Conservation (phyloP, 2,888 invertebrate species). For the Drosophila meridionalis region DNA sequence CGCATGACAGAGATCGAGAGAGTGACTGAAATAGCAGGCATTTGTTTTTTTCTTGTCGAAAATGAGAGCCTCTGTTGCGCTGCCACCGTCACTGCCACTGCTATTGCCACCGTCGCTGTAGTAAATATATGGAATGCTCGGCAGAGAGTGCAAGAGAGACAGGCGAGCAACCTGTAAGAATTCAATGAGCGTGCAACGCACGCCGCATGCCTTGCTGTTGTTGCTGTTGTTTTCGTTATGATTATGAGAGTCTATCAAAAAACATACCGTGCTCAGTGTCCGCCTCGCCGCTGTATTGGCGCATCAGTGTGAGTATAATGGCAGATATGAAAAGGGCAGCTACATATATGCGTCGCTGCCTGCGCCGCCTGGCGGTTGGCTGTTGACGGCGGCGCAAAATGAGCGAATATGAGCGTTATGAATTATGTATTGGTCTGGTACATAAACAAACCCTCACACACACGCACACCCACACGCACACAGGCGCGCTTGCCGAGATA, state of each 20-base stretch:
- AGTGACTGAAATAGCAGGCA: conserved; percentile 59
- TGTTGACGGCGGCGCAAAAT: conserved; percentile 61
- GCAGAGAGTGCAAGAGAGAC: conserved; percentile 28
- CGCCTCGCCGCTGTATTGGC: conserved; percentile 41
- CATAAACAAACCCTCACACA: conserved; percentile 65
- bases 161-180: conserved; percentile 73
- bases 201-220: conserved; percentile 32
- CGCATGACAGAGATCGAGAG: conserved; percentile 33
- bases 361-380: conserved; percentile 51
- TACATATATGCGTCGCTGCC: conserved; percentile 49
- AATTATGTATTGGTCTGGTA: conserved; percentile 79
- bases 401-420: conserved; percentile 83
- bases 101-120: background rate
- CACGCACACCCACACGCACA: conserved; percentile 10
- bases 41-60: conserved; percentile 33
- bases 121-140: conserved; percentile 16
- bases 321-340: conserved; percentile 81
- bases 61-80: conserved; percentile 48
- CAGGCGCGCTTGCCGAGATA: conserved; percentile 19
- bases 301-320: conserved; percentile 79
- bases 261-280: conserved; percentile 53
- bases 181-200: conserved; percentile 54
- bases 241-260: conserved; percentile 83
- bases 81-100: conserved; percentile 8
- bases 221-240: conserved; percentile 74